A percentile compares a stretch with the other conserved stretches of the same genome.
Conservation (phyloP, 1,140 invertebrate species). For the Lucilia cuprina region DNA sequence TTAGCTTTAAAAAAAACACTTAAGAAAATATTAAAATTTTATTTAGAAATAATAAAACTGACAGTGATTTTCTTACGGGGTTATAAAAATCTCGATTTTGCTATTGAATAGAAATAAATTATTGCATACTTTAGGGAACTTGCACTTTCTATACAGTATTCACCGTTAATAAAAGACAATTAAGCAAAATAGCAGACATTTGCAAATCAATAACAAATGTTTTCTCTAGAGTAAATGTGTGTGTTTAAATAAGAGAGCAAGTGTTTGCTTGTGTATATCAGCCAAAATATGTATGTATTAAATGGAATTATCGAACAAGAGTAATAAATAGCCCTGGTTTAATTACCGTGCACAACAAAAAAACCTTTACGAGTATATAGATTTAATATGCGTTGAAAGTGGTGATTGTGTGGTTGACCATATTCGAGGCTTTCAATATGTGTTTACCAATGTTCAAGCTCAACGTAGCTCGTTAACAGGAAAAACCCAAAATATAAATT, state of each 20-base stretch:
- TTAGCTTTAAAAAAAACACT: too few relatives aligned
- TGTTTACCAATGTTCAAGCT: not conserved
- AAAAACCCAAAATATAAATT: too few relatives aligned
- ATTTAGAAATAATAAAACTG: too few relatives aligned
- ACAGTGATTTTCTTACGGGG: too few relatives aligned
- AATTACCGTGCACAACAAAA: not conserved
- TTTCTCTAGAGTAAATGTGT: not conserved
- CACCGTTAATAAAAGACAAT: not conserved
- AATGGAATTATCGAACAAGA: not conserved
- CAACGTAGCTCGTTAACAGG: too few relatives aligned
- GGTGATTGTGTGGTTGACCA: slow-evolving; percentile 1
- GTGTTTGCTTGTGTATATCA: not conserved
- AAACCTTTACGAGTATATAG: not conserved
- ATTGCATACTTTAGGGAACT: too few relatives aligned
- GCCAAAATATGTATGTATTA: not conserved
- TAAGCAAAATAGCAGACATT: not conserved
- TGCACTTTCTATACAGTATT: too few relatives aligned
- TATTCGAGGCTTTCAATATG: not conserved
- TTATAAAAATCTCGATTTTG: too few relatives aligned
- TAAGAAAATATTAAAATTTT: too few relatives aligned
- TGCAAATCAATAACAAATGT: slow-evolving; percentile 8
- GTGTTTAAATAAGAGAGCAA: not conserved
- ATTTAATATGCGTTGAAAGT: slow-evolving; percentile 3
- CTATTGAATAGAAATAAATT: too few relatives aligned
- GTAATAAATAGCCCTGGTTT: slow-evolving; percentile 6